Evolutionary conservation across 2,797 vertebrate genomes (phyloP), one percentile per base, ranked within the genome.

Genomic region (Picus viridis): DNA sequence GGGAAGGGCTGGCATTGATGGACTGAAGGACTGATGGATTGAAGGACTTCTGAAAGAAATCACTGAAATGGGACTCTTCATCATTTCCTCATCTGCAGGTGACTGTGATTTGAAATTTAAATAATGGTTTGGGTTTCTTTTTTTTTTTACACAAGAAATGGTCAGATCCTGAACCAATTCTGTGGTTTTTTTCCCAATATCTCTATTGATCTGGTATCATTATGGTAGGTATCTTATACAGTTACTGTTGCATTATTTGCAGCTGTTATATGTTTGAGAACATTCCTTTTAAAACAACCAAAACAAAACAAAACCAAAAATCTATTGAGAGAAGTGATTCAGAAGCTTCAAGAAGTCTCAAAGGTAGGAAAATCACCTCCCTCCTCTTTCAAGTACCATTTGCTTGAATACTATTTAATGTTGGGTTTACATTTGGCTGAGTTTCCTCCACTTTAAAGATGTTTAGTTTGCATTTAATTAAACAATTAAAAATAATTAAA

Each of bases 1-100:
- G 27, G 45, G 51, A 86, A 77, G 53, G 43, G 27, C 9, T 51
- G 29, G 27, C 45, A 70, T 83, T 61, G 49, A 49, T 76, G 22
- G 39, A 12, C 39, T 39, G 39, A 12, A 82, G 61, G 59, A 27
- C 20, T 76, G 27, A 39, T 39, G 67, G 68, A 59, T 88, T 72
- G 70, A 79, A 86, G 36, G 54, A 74, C 85, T 86, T 89, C 41
- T 67, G 74, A 36, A 91, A 92, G 29, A 81, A 91, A 86, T 92
- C 53, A 82, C 9, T 62, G 18, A 84, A 26, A 0, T 1, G 69
- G 26, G 20, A 58, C 30, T 85, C 77, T 54, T 80, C 23, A 76
- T 58, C 77, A 80, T 39, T 71, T 93, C 69, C 72, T 83, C 15
- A 43, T 62, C 74, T 77, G 54, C 86, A 81, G 41, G 30, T 75